Base-by-base conservation (phyloP, 2,888 invertebrate species). In the Acronicta alni region DNA sequence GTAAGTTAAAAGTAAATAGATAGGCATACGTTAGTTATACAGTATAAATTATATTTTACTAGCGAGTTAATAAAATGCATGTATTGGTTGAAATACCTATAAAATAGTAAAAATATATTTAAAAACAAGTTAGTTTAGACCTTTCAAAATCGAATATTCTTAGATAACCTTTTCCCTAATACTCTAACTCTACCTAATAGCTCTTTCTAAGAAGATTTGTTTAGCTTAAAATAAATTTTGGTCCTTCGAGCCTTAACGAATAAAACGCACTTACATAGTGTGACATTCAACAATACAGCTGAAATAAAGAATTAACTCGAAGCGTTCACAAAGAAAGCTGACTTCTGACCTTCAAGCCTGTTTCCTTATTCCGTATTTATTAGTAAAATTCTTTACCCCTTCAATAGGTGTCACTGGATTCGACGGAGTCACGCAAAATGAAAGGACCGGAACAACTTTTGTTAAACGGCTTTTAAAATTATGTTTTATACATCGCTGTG, bases 391-490 rank as follows among this genome's bases (percentile, higher is more conserved):
- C 54, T 75, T 51, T 57, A 75, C 46, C 38, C 38, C 45, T 57
- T 60, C 57, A 72, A 77, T 62, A 78, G 62, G 73, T 78, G 76
- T 67, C 76, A 58, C 72, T 78, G 43, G 55, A 63, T 70, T 71
- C 57, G 61, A 17, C 20, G 20, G 14, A 45, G 69, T 75, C 76
- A 78, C 76, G 76, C 76, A 41, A 72, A 56, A 74, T 58, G 37
- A 16, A n/a, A 59, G n/a, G 35, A 70, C 49, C 44, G 57, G 30
- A 49, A 62, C 54, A 62, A 75, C 46, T 75, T 67, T 71, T 70
- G 46, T 42, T 68, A 54, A 75, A 66, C 46, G 35, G 51, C 64
- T 74, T 75, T 65, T 32, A 41, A 66, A 64, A 63, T 62, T 59
- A 56, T 26, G 48, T 32, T 46, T 49, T 37, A 0, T 52, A 67